phyloP scores from a whole-genome alignment of 2,888 invertebrate species.

The Entomobrya multifasciata region DNA sequence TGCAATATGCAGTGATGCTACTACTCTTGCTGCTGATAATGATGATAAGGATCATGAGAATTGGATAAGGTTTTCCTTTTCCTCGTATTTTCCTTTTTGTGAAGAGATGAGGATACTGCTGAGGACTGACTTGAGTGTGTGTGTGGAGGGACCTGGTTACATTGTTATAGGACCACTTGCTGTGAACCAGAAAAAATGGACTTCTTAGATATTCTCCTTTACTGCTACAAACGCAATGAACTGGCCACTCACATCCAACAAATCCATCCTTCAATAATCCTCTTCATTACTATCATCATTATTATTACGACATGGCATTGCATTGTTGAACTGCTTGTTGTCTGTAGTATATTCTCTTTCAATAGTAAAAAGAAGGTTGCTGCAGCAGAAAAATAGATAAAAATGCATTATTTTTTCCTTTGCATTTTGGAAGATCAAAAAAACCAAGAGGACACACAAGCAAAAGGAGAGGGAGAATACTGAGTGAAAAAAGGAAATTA shows the following conservation, averaged over 20 bases:
- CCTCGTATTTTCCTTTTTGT: constrained; percentile 40
- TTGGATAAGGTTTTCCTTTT: constrained; percentile 43
- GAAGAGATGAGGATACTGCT: not conserved
- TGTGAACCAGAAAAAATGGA: constrained; percentile 43
- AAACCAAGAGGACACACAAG: no score
- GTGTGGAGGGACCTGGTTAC: constrained; percentile 37
- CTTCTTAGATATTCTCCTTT: no score
- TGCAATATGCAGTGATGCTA: no score
- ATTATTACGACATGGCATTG: constrained; percentile 40
- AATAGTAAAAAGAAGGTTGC: constrained; percentile 22
- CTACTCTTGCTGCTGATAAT: no score
- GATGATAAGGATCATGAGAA: not conserved
- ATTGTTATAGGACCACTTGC: constrained; percentile 68
- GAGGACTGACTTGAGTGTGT: constrained; percentile 14
- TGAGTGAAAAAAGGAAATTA: constrained; percentile 44
- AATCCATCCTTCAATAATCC: constrained; percentile 67
- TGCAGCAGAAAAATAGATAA: constrained; percentile 3
- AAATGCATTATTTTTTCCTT: not conserved
- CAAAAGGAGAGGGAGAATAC: no score
- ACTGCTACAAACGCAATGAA: constrained; percentile 28
- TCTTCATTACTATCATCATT: no score
- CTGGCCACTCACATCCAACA: constrained; percentile 20
- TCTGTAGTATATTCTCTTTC: constrained; percentile 48
- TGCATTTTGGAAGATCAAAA: not conserved
- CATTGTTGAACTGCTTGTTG: no score